Percentiles rank a stretch among this genome's conserved stretches.
These are phyloP conservation scores for Cabera pusaria DNA, from an alignment of 2,888 invertebrate species.

Conservation along the genomic window DNA sequence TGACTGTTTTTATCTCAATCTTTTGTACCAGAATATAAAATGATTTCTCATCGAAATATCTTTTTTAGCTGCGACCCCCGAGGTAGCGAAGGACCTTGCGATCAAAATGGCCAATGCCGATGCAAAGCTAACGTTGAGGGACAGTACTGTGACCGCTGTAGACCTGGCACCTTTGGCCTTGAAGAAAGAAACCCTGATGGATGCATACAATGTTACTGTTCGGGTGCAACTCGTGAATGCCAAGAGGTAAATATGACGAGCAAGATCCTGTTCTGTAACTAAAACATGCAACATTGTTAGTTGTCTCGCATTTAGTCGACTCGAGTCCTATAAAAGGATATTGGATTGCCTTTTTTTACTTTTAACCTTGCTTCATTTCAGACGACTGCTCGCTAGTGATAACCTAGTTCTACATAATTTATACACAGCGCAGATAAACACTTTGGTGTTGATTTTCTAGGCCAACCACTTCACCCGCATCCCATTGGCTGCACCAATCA, in stretches of 20 bases:
- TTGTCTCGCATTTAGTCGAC: too few relatives aligned
- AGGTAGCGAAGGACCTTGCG: constrained; percentile 52
- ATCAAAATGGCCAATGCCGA: constrained; percentile 75
- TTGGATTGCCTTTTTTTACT: too few relatives aligned
- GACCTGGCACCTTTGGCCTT: constrained; percentile 91
- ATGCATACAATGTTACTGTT: constrained; percentile 95
- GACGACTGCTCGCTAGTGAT: too few relatives aligned
- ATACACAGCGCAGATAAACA: too few relatives aligned
- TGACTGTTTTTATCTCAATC: too few relatives aligned
- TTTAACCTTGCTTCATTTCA: too few relatives aligned
- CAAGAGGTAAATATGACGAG: constrained; percentile 85
- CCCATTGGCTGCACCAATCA: constrained; percentile 62
- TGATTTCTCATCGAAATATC: too few relatives aligned
- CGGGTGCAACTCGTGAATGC: constrained; percentile 90
- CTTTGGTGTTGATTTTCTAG: constrained; percentile 45
- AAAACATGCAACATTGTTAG: too few relatives aligned
- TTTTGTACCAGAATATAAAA: too few relatives aligned
- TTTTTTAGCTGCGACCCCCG: constrained; percentile 66
- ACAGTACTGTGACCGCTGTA: constrained; percentile 89
- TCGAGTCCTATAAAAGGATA: too few relatives aligned
- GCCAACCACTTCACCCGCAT: constrained; percentile 58
- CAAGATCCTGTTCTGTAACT: too few relatives aligned
- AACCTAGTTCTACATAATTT: too few relatives aligned
- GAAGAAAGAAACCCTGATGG: constrained; percentile 87
- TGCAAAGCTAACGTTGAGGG: constrained; percentile 93